Evolutionary conservation across 2,113 vertebrate genomes (phyloP), one percentile per base, ranked within the genome.

Genomic region (Menidia beryllina): DNA sequence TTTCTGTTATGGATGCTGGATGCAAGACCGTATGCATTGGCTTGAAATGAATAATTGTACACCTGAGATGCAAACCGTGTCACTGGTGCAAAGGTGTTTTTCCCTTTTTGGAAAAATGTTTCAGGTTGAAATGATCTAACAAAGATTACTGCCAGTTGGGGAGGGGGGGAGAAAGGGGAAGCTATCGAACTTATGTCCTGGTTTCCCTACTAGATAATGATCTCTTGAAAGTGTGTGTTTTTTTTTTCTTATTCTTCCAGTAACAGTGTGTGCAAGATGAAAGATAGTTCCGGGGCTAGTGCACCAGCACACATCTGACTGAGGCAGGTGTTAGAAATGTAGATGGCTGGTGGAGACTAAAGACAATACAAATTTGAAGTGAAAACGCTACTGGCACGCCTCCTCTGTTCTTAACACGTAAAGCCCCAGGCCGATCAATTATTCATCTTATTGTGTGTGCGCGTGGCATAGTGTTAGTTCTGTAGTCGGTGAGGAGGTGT

Each of bases 291-390:
- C 85, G 83, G 91, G 92, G 91, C 92, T 92, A 95, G 86, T 88
- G 88, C 89, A 86, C 67, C 86, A 77, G 92, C 95, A 93, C 94
- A 93, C 92, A 94, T 94, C 91, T 69, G 87, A 96, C 93, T 95
- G 93, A 95, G 95, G 95, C 95, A 96, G 96, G 95, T 96, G 96
- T 97, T 96, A 95, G 96, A 98, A 97, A 97, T 97, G 96, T 94
- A 98, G 96, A 97, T 98, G 94, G 96, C 95, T 93, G 82, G 59
- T 90, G 81, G 82, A 97, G 97, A 98, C 96, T 96, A 98, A 98
- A 98, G 97, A 94, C 95, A 94, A 88, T 95, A 97, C 95, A 98
- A 97, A 98, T 98, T 95, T 95, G 94, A 97, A 98, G 95, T 98
- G 96, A 99, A 98, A 96, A 96, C 91, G 92, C 95, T 93, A 92